phyloP scores from a whole-genome alignment of 2,797 vertebrate genomes.

The Selene dorsalis region DNA sequence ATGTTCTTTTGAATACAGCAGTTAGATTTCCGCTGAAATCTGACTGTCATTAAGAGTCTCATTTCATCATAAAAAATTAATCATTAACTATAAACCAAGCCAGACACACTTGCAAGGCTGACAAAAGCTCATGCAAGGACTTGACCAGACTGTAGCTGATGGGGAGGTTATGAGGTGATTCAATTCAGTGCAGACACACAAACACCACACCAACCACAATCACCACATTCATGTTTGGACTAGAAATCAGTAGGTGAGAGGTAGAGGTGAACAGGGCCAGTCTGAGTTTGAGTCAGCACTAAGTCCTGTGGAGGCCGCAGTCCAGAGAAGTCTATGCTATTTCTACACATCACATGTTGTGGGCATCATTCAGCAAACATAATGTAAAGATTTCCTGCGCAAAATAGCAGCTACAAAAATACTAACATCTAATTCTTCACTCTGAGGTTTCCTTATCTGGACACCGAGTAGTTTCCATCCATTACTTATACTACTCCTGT shows the following conservation, averaged over 20 bases:
- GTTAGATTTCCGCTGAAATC: slow-evolving; percentile 3
- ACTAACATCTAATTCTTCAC: background rate
- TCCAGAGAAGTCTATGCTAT: background rate
- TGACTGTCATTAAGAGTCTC: background rate
- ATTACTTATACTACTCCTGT: background rate
- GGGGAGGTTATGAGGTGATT: slow-evolving; percentile 43
- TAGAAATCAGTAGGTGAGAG: slow-evolving; percentile 48
- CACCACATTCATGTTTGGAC: slow-evolving; percentile 58
- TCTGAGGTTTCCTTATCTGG: background rate
- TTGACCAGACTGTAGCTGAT: slow-evolving; percentile 66
- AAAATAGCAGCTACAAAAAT: background rate
- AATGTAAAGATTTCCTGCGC: too few relatives aligned
- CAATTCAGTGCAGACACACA: slow-evolving; percentile 20
- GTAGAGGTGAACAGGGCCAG: slow-evolving; percentile 37
- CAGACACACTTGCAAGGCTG: slow-evolving; percentile 49
- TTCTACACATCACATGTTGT: too few relatives aligned
- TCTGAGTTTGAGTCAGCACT: background rate
- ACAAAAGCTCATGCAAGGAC: slow-evolving; percentile 50
- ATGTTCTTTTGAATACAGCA: background rate
- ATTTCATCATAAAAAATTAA: slow-evolving; percentile 42
- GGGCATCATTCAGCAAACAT: background rate
- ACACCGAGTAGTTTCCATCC: background rate
- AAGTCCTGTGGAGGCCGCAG: background rate
- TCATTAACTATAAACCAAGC: slow-evolving; percentile 57
- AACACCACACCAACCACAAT: slow-evolving; percentile 20